A percentile compares a stretch with the other conserved stretches of the same genome.
Conservation (phyloP, 2,113 vertebrate genomes). For the Trematomus loennbergii region DNA sequence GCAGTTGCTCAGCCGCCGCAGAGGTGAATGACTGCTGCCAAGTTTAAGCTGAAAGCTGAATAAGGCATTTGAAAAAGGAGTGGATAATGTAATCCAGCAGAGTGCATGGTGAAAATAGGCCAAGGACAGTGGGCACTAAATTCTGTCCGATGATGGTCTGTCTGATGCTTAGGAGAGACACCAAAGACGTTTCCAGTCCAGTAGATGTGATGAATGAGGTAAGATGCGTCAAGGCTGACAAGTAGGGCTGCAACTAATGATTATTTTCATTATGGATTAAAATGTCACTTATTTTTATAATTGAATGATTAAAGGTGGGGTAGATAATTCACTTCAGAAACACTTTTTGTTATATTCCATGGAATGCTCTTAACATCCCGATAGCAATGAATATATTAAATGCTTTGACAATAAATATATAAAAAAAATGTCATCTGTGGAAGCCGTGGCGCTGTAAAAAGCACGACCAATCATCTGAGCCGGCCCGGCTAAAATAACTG, state of each 20-base stretch:
- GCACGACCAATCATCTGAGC: too few species aligned
- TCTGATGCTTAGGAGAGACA: neutral
- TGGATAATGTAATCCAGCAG: constrained; percentile 63
- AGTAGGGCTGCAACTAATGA: neutral
- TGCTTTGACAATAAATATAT: too few species aligned
- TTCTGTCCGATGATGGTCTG: constrained; percentile 20
- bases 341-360: too few species aligned
- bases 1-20: constrained; percentile 58
- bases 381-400: too few species aligned
- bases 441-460: too few species aligned
- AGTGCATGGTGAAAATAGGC: constrained; percentile 46
- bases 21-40: constrained; percentile 71
- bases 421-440: too few species aligned
- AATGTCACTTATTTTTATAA: neutral
- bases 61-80: constrained; percentile 64
- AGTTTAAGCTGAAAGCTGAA: constrained; percentile 65
- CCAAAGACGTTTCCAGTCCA: constrained; percentile 6
- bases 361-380: too few species aligned
- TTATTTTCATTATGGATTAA: neutral
- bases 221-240: neutral
- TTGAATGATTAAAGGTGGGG: neutral
- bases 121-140: constrained; percentile 33
- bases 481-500: too few species aligned
- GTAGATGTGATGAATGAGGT: neutral
- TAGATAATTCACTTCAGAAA: too few species aligned